A percentile compares a stretch with the other conserved stretches of the same genome.
Evolutionary conservation across 2,888 invertebrate genomes (phyloP).

Genomic region (Scaptomyza caliginosa): DNA sequence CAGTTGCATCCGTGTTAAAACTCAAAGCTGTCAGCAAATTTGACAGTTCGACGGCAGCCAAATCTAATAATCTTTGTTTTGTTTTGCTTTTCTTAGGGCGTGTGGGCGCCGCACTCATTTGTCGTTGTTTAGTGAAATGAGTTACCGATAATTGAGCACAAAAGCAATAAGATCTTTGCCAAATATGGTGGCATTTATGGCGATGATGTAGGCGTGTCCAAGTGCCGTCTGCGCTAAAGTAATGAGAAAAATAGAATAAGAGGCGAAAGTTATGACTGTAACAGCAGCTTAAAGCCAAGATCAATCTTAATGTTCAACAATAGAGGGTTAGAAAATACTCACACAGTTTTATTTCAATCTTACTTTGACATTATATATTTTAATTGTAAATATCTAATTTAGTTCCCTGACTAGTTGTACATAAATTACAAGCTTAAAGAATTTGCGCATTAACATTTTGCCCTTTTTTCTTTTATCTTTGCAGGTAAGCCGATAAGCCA

Average conservation of each 20-base stretch:
- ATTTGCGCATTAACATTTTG: slow-evolving; percentile 39
- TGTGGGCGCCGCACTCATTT: slow-evolving; percentile 56
- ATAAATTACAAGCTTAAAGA: slow-evolving; percentile 6
- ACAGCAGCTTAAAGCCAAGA: slow-evolving; percentile 12
- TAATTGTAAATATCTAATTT: slow-evolving; percentile 42
- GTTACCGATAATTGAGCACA: slow-evolving; percentile 65
- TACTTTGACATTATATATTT: too few species aligned
- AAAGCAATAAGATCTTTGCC: slow-evolving; percentile 18
- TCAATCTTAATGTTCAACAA: too few species aligned
- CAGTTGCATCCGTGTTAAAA: slow-evolving; percentile 33
- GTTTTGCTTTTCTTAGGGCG: not conserved
- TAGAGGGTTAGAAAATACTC: not conserved
- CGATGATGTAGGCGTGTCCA: slow-evolving; percentile 56
- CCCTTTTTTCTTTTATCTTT: slow-evolving; percentile 26
- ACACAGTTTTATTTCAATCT: too few species aligned
- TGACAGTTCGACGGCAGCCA: slow-evolving; percentile 62
- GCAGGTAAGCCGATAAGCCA: slow-evolving; percentile 46
- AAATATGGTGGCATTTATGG: slow-evolving; percentile 51
- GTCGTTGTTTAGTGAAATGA: slow-evolving; percentile 71
- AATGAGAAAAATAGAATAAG: slow-evolving; percentile 8
- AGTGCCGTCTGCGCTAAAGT: slow-evolving; percentile 50
- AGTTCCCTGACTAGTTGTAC: slow-evolving; percentile 13
- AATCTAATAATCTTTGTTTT: slow-evolving; percentile 12
- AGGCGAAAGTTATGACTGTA: slow-evolving; percentile 30
- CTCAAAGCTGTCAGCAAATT: slow-evolving; percentile 72